Conservation (phyloP, 2,888 invertebrate species). For the Clitarchus hookeri region DNA sequence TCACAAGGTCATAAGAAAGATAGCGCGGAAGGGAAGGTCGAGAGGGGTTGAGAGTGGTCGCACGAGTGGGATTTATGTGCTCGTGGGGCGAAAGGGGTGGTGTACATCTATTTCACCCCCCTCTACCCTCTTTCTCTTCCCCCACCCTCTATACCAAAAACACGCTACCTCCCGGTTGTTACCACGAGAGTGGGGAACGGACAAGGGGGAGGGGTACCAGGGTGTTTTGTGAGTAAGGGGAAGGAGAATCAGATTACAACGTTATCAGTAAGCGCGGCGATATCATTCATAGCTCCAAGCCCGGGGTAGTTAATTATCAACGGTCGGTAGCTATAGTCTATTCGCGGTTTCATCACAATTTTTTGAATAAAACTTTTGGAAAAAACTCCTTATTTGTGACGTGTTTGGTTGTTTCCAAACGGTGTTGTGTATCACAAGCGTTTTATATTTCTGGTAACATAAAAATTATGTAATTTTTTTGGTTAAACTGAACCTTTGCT, state of each 20-base stretch:
- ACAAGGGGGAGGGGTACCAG: not conserved
- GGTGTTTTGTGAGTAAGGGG: not conserved
- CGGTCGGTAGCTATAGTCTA: not conserved
- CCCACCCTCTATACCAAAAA: no score
- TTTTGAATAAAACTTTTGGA: no score
- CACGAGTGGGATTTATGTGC: slow-evolving; percentile 3
- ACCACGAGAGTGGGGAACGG: not conserved
- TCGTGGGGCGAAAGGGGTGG: not conserved
- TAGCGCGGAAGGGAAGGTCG: not conserved
- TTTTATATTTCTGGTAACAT: no score
- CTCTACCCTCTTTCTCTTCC: not conserved
- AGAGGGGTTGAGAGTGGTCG: not conserved
- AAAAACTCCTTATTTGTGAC: no score
- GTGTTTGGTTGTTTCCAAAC: no score
- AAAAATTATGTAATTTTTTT: no score
- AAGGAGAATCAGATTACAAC: not conserved
- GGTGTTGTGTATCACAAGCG: no score
- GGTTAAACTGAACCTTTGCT: no score
- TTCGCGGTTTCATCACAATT: no score
- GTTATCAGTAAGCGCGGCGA: not conserved
- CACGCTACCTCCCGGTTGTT: no score
- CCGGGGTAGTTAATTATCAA: not conserved
- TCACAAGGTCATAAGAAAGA: slow-evolving; percentile 14
- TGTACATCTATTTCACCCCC: not conserved
- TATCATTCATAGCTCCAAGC: not conserved